Conservation (phyloP, 2,797 vertebrate genomes). For the Podarcis lilfordi region DNA sequence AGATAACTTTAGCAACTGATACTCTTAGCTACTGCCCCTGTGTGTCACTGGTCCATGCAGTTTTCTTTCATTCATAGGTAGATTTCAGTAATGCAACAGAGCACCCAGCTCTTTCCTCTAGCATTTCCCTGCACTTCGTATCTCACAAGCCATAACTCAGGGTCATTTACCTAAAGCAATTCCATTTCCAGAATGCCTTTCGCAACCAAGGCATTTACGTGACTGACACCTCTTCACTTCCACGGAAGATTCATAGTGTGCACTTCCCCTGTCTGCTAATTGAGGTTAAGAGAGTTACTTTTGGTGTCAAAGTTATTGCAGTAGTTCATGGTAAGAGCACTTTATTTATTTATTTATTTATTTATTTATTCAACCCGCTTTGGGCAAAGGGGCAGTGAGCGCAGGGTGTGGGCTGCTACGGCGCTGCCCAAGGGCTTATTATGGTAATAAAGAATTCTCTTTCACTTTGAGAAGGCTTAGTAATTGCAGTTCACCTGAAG, state of each 20-base stretch:
- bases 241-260: conserved; percentile 12
- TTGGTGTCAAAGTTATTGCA: conserved; percentile 33
- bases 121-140: neutral
- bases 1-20: accelerated
- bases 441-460: neutral
- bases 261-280: conserved; percentile 58
- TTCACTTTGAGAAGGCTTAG: neutral
- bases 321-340: neutral
- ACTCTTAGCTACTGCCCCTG: neutral
- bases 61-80: neutral
- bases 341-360: neutral
- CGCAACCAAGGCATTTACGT: conserved; percentile 42
- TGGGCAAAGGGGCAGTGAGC: neutral
- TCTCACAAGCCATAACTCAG: neutral
- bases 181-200: conserved; percentile 46
- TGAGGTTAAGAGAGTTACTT: conserved; percentile 59
- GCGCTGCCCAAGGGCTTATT: neutral
- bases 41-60: neutral
- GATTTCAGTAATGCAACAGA: neutral
- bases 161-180: conserved; percentile 57
- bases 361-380: neutral
- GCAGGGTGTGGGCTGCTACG: no score
- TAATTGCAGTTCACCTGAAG: neutral
- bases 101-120: neutral
- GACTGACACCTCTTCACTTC: conserved; percentile 45